These are phyloP conservation scores for Homarus gammarus DNA, from an alignment of 2,888 invertebrate species.

Conservation along the genomic window DNA sequence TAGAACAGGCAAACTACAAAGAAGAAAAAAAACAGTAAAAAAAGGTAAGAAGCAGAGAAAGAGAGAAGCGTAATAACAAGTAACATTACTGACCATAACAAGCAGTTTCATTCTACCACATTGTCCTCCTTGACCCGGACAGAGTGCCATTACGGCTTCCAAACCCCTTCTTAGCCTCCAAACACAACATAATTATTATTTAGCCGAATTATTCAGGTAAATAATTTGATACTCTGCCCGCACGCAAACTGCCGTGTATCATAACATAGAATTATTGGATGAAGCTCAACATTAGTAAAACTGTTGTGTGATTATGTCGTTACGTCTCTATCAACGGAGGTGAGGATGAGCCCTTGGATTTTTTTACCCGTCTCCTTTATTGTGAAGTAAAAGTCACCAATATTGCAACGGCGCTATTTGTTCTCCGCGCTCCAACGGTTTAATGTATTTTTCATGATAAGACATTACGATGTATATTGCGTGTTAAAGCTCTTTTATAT, in stretches of 20 bases:
- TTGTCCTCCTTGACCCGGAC: no score
- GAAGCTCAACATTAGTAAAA: neutral
- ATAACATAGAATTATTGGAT: neutral
- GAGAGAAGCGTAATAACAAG: no score
- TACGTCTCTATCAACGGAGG: neutral
- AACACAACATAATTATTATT: neutral
- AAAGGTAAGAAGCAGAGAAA: no score
- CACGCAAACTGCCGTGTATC: neutral
- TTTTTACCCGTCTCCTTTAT: neutral
- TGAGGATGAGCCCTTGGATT: neutral
- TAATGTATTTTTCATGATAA: neutral
- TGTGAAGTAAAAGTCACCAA: neutral
- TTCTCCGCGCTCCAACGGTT: neutral
- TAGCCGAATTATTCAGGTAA: slow-evolving; percentile 10
- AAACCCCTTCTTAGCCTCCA: no score
- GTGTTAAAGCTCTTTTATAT: neutral
- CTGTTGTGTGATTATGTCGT: neutral
- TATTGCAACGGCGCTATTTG: neutral
- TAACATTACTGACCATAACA: no score
- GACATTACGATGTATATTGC: neutral
- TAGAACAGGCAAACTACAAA: no score
- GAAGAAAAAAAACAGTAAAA: no score
- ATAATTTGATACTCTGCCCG: neutral
- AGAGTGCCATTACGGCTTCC: no score
- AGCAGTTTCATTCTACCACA: no score